Evolutionary conservation across 2,113 vertebrate species (phyloP).

Genomic region (Dicaeum eximium): DNA sequence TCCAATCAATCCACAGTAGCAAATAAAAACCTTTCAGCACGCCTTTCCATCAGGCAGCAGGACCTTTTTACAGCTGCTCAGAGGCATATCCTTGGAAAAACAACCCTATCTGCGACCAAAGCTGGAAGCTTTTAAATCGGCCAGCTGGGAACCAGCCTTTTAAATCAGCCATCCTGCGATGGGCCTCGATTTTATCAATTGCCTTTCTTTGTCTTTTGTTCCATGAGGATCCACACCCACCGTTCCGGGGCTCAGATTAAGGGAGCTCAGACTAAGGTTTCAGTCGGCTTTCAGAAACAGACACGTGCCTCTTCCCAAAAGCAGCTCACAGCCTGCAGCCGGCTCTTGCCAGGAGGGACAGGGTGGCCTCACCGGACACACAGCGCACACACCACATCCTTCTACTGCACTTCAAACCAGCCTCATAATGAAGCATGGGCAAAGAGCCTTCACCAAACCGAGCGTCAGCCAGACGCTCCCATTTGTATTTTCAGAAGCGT

Average conservation of each 20-base stretch:
- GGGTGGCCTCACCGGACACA: neutral
- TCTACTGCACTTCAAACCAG: neutral
- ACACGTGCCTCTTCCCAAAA: neutral
- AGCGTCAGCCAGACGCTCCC: neutral
- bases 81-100: conserved; percentile 18
- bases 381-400: accelerated
- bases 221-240: neutral
- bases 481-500: neutral
- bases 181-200: conserved; percentile 29
- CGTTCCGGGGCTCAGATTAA: neutral
- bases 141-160: conserved; percentile 32
- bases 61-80: conserved; percentile 38
- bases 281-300: neutral
- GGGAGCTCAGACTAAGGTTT: neutral
- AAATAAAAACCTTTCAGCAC: conserved; percentile 43
- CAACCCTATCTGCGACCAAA: neutral
- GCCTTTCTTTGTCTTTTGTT: conserved; percentile 36
- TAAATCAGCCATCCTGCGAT: neutral
- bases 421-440: accelerated
- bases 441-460: neutral
- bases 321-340: neutral
- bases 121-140: conserved; percentile 6
- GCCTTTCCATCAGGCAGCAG: conserved; percentile 13
- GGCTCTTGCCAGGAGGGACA: neutral
- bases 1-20: conserved; percentile 16